These are phyloP conservation scores for Myotis vivesi DNA, from an alignment of 2,797 vertebrate genomes.

Conservation along the genomic window DNA sequence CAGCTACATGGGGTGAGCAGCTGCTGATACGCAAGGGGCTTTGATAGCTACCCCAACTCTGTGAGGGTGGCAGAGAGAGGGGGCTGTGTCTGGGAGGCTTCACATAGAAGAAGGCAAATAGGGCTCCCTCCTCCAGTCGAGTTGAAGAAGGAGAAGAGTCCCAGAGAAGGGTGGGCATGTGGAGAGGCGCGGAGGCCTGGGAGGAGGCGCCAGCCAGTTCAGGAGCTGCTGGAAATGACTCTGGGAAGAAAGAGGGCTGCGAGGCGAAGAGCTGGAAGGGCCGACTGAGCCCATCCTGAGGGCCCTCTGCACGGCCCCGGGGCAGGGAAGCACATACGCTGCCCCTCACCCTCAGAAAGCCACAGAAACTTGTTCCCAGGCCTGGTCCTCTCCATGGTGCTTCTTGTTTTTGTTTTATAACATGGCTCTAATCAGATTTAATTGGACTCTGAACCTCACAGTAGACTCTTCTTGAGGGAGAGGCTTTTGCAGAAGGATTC, in stretches of 20 bases:
- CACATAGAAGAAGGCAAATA: background rate
- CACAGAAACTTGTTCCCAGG: background rate
- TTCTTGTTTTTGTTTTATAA: conserved; percentile 32
- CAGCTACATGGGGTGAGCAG: fast-evolving
- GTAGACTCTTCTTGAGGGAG: conserved; percentile 49
- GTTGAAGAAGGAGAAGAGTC: background rate
- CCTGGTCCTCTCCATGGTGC: background rate
- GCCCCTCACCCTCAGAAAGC: background rate
- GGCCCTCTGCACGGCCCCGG: fast-evolving
- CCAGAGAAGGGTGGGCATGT: background rate
- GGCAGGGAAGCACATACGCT: background rate
- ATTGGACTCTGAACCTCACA: conserved; percentile 34
- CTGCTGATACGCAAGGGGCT: background rate
- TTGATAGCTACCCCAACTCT: fast-evolving
- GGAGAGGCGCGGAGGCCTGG: background rate
- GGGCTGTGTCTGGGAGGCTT: background rate
- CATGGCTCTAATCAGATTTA: conserved; percentile 5
- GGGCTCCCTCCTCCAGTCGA: background rate
- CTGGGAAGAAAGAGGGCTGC: background rate
- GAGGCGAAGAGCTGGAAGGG: background rate
- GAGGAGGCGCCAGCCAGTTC: background rate
- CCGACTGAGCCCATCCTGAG: background rate
- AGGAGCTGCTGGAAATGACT: background rate
- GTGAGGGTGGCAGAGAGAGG: background rate
- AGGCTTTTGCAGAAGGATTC: conserved; percentile 34